Evolutionary conservation across 1,140 invertebrate genomes (phyloP), one percentile per base, ranked within the genome.

Genomic region (Leptonema lineaticorne): DNA sequence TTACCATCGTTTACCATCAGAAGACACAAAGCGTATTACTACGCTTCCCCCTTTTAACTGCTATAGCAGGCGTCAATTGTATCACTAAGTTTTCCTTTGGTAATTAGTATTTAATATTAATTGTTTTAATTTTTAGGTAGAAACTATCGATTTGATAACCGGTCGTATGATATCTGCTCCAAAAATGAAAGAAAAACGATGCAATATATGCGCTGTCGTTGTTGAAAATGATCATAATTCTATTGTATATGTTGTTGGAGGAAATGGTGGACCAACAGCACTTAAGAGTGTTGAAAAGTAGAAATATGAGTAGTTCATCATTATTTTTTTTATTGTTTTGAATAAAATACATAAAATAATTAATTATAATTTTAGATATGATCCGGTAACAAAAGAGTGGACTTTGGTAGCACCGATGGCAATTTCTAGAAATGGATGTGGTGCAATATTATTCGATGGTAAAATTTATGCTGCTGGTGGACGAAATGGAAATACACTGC

Each of bases 391-490:
- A 1, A 2, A 24, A 6, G 9, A 14, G 1, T 53, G 50, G 50
- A 7, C 24, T 7, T 22, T 2, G 4, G 18, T 53, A 1, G 22
- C 22, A 26, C 20, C 22, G 5, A 53, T 53, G 50, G 27, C 1
- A 11, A 14, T 1, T 1, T 7, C 1, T 26, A 18, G 50, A 26
- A 24, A 53, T 7, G 3, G 20, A 7, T 53, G 50, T 53, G 50
- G 50, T 7, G 20, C 27, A 9, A n/a, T 24, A 1, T 1, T 2
- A 1, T 9, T 26, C 14, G 50, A 26, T 24, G 50, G 22, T 11
- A 53, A 53, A 26, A 24, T 53, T 26, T 53, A 53, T 26, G 50
- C 50, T 1, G 50, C 50, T 7, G 50, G 50, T 53, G 50, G 50
- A 26, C 7, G 20, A 11, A 14, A 26, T 26, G 50, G 24, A 11